These are phyloP conservation scores for Drosophila merina DNA, from an alignment of 2,888 invertebrate genomes.

Conservation along the genomic window DNA sequence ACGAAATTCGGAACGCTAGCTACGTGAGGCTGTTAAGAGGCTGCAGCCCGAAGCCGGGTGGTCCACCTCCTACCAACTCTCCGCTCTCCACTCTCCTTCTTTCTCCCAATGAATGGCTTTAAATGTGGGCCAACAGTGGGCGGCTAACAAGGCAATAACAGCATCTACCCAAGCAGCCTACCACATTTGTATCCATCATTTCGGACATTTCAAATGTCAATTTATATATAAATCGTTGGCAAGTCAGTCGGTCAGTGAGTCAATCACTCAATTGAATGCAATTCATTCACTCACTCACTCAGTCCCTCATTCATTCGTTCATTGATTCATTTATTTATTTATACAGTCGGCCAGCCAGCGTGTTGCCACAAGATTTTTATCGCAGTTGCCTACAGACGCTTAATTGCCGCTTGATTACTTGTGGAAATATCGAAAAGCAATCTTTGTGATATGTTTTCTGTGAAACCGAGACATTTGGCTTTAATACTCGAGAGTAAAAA, in stretches of 20 bases:
- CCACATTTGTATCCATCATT: slow-evolving; percentile 54
- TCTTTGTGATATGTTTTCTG: neutral
- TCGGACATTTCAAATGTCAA: slow-evolving; percentile 77
- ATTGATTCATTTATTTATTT: slow-evolving; percentile 40
- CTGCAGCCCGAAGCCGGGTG: slow-evolving; percentile 55
- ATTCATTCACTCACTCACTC: slow-evolving; percentile 26
- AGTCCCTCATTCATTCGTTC: slow-evolving; percentile 38
- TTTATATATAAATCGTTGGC: slow-evolving; percentile 50
- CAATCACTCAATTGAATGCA: slow-evolving; percentile 36
- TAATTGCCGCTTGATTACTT: slow-evolving; percentile 68
- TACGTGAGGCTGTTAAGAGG: slow-evolving; percentile 62
- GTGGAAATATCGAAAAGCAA: slow-evolving; percentile 31
- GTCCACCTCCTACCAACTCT: slow-evolving; percentile 43
- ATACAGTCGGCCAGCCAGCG: slow-evolving; percentile 45
- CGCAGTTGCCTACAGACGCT: slow-evolving; percentile 61
- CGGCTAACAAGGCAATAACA: slow-evolving; percentile 64
- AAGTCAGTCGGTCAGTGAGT: slow-evolving; percentile 42
- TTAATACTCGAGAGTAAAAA: neutral
- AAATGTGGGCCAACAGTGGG: slow-evolving; percentile 70
- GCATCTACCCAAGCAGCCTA: slow-evolving; percentile 36
- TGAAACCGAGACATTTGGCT: neutral
- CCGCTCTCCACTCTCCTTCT: slow-evolving; percentile 18
- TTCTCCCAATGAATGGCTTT: slow-evolving; percentile 3
- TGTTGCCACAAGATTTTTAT: slow-evolving; percentile 70
- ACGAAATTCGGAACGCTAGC: slow-evolving; percentile 61